A percentile compares a stretch with the other conserved stretches of the same genome.
These are phyloP conservation scores for Myocastor coypus DNA, from an alignment of 2,113 vertebrate genomes.

Conservation along the genomic window DNA sequence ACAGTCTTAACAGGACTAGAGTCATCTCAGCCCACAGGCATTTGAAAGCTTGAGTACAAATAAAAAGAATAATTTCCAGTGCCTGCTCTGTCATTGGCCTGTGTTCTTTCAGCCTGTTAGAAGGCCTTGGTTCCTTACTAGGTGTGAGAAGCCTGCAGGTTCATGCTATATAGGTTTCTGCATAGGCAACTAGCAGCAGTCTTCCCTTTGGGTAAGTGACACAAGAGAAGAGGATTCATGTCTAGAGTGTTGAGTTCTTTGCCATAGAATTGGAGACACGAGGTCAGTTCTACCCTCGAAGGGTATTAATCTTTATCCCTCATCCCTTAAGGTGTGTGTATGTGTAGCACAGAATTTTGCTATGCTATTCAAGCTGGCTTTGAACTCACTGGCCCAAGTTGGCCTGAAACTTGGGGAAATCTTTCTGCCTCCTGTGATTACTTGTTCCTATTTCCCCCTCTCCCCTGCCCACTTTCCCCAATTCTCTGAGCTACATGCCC, in stretches of 20 bases:
- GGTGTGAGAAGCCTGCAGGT: not conserved
- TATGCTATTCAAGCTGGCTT: not conserved
- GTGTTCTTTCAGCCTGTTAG: not conserved
- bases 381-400: not conserved
- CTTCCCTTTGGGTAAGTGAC: not conserved
- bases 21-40: not conserved
- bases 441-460: not conserved
- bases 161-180: not conserved
- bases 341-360: not conserved
- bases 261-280: constrained; percentile 2
- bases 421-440: not conserved
- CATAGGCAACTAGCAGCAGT: not conserved
- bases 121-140: not conserved
- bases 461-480: not conserved
- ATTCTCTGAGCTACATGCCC: not conserved
- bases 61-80: constrained; percentile 8
- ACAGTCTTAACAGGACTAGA: not conserved
- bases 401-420: not conserved
- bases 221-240: not conserved
- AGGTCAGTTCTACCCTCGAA: not conserved
- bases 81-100: not conserved
- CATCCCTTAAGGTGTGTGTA: not conserved
- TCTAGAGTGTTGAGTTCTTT: not conserved
- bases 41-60: not conserved
- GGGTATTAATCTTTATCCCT: not conserved